Percentiles rank a stretch among this genome's conserved stretches.
phyloP scores from a whole-genome alignment of 2,888 invertebrate species.

The Hofmannophila pseudospretella region DNA sequence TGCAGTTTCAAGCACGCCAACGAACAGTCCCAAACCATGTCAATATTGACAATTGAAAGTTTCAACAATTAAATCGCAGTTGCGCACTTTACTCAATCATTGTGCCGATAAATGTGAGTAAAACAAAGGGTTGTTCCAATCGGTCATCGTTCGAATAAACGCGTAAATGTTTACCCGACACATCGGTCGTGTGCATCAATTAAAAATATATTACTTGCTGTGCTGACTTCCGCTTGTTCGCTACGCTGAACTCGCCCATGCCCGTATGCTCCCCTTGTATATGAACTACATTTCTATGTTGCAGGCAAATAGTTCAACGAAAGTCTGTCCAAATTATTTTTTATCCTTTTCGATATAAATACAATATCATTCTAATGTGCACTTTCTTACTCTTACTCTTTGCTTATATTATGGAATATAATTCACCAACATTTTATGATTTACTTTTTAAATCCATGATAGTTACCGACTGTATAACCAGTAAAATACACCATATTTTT shows the following conservation, averaged over 20 bases:
- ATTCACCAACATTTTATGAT: too few relatives aligned
- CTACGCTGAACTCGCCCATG: conserved; percentile 23
- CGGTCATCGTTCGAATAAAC: conserved; percentile 52
- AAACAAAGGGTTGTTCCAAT: conserved; percentile 56
- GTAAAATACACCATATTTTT: too few relatives aligned
- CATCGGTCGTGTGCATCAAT: conserved; percentile 66
- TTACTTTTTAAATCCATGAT: too few relatives aligned
- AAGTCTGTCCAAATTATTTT: too few relatives aligned
- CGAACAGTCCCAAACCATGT: conserved; percentile 52
- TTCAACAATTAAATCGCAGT: conserved; percentile 56
- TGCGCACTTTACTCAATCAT: conserved; percentile 71
- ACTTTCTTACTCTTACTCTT: too few relatives aligned
- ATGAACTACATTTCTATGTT: not conserved
- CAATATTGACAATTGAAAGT: conserved; percentile 46
- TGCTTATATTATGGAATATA: too few relatives aligned
- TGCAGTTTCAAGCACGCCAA: too few relatives aligned
- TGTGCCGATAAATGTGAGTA: conserved; percentile 43
- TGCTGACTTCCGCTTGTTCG: conserved; percentile 49
- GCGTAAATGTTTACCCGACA: conserved; percentile 69
- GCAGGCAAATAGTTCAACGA: too few relatives aligned
- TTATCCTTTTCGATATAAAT: too few relatives aligned
- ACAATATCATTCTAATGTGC: too few relatives aligned
- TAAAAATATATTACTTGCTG: conserved; percentile 70
- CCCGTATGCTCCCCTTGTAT: conserved; percentile 1
- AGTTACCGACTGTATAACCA: too few relatives aligned